A percentile compares a stretch with the other conserved stretches of the same genome.
Conservation (phyloP, 23 tunicate species). For the Botrylloides violaceus region DNA sequence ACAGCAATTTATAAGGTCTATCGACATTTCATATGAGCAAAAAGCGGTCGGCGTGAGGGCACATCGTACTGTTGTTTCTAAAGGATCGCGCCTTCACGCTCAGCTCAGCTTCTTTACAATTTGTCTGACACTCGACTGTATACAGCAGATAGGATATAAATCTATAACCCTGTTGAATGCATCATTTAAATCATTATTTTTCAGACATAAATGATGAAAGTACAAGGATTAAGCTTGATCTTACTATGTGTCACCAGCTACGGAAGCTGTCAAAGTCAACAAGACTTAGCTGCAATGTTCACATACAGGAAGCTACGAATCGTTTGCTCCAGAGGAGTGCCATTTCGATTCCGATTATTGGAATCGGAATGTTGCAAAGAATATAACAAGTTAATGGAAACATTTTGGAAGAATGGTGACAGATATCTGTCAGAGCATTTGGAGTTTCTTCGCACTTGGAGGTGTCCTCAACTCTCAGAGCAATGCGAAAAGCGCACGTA, state of each 20-base stretch:
- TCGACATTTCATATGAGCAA: too few relatives aligned
- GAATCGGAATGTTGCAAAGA: conserved; percentile 4
- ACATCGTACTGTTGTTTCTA: too few relatives aligned
- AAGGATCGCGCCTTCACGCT: too few relatives aligned
- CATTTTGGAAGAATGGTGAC: conserved; percentile 9
- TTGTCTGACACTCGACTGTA: too few relatives aligned
- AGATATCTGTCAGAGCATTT: conserved; percentile 3
- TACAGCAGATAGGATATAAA: too few relatives aligned
- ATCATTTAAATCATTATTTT: background rate
- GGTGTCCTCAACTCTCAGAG: conserved; percentile 41
- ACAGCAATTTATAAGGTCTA: too few relatives aligned
- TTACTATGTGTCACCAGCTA: background rate
- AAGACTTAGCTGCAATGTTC: background rate
- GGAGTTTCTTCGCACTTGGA: conserved; percentile 37
- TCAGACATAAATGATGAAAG: background rate
- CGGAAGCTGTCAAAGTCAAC: background rate
- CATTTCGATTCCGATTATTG: background rate
- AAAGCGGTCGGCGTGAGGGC: too few relatives aligned
- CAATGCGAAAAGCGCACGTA: conserved; percentile 24
- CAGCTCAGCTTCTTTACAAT: too few relatives aligned
- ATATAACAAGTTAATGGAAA: background rate
- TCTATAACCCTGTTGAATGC: too few relatives aligned
- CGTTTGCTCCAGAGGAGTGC: conserved; percentile 14
- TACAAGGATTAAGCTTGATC: background rate
- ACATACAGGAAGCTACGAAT: conserved; percentile 1